Conservation (phyloP, 2,797 vertebrate species). For the Gouania willdenowi region DNA sequence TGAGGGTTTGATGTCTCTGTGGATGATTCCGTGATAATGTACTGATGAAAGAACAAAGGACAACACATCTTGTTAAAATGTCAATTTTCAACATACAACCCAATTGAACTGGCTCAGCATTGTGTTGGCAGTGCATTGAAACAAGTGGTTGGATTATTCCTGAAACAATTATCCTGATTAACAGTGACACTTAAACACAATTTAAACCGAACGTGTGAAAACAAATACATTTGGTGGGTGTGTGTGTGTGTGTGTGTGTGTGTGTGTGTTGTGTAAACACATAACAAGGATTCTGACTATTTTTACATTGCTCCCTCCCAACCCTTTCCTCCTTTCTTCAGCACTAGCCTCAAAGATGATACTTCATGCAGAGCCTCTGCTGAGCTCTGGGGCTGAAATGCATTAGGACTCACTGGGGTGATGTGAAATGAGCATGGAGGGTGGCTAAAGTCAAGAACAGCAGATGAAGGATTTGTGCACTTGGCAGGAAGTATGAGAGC, state of each 20-base stretch:
- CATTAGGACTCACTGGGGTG: constrained; percentile 32
- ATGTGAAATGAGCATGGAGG: constrained; percentile 46
- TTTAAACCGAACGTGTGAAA: not conserved
- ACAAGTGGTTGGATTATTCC: not conserved
- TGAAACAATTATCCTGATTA: not conserved
- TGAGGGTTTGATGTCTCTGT: constrained; percentile 95
- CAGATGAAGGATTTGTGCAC: constrained; percentile 7
- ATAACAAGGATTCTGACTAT: not conserved
- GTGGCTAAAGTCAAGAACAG: constrained; percentile 30
- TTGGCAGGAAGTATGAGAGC: not conserved
- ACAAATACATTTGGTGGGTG: too few relatives aligned
- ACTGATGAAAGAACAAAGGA: constrained; percentile 70
- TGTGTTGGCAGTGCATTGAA: not conserved
- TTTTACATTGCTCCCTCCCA: constrained; percentile 2
- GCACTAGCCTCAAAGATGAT: constrained; percentile 38
- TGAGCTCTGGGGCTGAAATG: constrained; percentile 26
- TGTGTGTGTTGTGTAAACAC: too few relatives aligned
- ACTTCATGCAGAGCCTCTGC: constrained; percentile 15
- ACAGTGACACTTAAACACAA: not conserved
- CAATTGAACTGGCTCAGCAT: not conserved
- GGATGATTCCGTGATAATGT: constrained; percentile 98
- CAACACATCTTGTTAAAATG: too few relatives aligned
- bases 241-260: too few relatives aligned
- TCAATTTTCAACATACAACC: too few relatives aligned
- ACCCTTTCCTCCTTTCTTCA: constrained; percentile 1